Evolutionary conservation across 2,888 invertebrate species (phyloP), one percentile per base, ranked within the genome.

Genomic region (Limenitis camilla): DNA sequence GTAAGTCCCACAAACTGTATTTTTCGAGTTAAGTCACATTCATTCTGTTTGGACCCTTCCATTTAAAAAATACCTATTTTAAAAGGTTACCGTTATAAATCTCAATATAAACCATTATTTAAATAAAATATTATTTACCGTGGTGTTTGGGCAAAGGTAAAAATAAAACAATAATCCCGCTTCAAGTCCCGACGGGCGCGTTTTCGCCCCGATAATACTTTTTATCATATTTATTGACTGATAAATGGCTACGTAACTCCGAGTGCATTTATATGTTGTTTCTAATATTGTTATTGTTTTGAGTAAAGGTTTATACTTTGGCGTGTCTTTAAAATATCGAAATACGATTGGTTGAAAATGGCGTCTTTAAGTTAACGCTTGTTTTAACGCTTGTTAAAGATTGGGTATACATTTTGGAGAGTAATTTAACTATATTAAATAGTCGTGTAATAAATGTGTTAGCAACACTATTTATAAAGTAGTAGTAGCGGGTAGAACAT

Each of bases 161-260:
- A 80, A 83, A 82, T 78, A 79, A 81, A 85, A 86, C 83, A 85
- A 86, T 84, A 85, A 79, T 73, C 69, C 72, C 55, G 56, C 63
- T 61, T 60, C 59, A 49, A 61, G 63, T 81, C 86, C 83, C 85
- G 53, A 53, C 65, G 81, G 86, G 64, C 74, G 68, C 84, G 79
- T 86, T 82, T 70, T 69, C 77, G 69, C 82, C 79, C 82, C 82
- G 76, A 83, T 85, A 83, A 84, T 74, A 84, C 84, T 78, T 86
- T 85, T 82, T 86, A 86, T 86, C 86, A 86, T 85, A 86, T 87
- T 86, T 87, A 87, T 87, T 80, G 81, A 81, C 83, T 85, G 83
- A 78, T 80, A 82, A 83, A 86, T 85, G 81, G 78, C 67, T 72
- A 73, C 68, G 69, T 64, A 70, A 60, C 61, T 61, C 59, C 74